A percentile compares a stretch with the other conserved stretches of the same genome.
These are phyloP conservation scores for Nylanderia fulva DNA, from an alignment of 1,140 invertebrate species.

Conservation along the genomic window DNA sequence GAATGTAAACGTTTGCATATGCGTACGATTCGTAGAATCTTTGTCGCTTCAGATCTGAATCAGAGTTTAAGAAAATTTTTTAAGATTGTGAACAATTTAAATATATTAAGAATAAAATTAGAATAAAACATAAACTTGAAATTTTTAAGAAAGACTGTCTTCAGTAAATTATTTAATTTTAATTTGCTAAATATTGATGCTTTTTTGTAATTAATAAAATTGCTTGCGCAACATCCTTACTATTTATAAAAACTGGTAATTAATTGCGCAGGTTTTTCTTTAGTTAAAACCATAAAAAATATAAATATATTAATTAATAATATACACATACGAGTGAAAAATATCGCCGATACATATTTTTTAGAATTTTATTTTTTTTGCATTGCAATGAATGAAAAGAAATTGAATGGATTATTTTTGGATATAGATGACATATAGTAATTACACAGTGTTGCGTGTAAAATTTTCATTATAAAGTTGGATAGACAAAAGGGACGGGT, in stretches of 20 bases:
- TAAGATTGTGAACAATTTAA: neutral
- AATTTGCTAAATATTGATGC: neutral
- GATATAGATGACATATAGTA: neutral
- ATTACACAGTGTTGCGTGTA: neutral
- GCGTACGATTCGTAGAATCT: conserved; percentile 44
- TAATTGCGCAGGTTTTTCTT: neutral
- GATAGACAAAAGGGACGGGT: conserved; percentile 10
- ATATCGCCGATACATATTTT: too few species aligned
- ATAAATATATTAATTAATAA: neutral
- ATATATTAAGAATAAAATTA: neutral
- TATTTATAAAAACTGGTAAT: neutral
- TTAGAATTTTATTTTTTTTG: neutral
- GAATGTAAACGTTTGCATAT: conserved; percentile 59
- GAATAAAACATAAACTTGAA: neutral
- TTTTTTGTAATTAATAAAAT: neutral
- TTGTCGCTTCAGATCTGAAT: conserved; percentile 13
- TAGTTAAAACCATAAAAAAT: neutral
- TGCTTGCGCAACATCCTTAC: too few species aligned
- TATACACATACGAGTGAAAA: neutral
- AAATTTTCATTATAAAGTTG: conserved; percentile 8
- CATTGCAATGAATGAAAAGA: neutral
- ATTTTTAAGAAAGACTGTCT: neutral
- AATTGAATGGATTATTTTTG: neutral
- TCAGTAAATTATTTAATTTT: conserved; percentile 2
- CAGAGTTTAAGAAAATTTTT: conserved; percentile 6